Percentiles rank a stretch among this genome's conserved stretches.
phyloP scores from a whole-genome alignment of 2,888 invertebrate genomes.

The Cheilosia impressa region DNA sequence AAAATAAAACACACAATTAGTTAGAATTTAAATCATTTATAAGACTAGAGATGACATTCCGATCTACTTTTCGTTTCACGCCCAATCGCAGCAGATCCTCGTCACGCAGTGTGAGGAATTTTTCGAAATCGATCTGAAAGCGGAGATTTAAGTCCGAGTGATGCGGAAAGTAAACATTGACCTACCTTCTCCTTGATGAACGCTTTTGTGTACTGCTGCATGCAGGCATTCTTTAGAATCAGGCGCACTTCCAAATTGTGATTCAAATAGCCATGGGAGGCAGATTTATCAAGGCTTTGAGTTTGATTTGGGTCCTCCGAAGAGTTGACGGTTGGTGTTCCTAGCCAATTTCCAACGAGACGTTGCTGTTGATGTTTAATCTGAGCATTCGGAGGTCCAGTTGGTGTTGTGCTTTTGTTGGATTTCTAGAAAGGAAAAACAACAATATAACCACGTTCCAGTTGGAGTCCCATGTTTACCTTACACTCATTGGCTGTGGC shows the following conservation, averaged over 20 bases:
- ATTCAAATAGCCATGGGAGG: constrained; percentile 65
- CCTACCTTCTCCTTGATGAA: constrained; percentile 58
- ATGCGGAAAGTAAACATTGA: too few species aligned
- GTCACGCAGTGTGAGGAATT: constrained; percentile 56
- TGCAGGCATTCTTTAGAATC: constrained; percentile 65
- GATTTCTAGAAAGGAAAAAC: constrained; percentile 24
- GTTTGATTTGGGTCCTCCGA: constrained; percentile 49
- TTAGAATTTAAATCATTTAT: constrained; percentile 64
- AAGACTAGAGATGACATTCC: constrained; percentile 44
- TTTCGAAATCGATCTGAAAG: constrained; percentile 63
- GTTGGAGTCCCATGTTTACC: not conserved
- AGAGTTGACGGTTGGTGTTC: not conserved
- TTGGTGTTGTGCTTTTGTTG: constrained; percentile 43
- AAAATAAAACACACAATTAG: constrained; percentile 1
- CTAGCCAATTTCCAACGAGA: not conserved
- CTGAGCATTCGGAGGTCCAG: constrained; percentile 7
- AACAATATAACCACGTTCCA: not conserved
- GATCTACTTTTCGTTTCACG: constrained; percentile 54
- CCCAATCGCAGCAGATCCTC: constrained; percentile 60
- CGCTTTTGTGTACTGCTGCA: constrained; percentile 60
- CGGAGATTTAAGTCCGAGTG: not conserved
- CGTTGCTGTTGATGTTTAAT: constrained; percentile 2
- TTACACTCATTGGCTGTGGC: constrained; percentile 45
- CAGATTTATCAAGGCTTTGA: constrained; percentile 58
- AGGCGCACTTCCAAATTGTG: constrained; percentile 64